Evolutionary conservation across 1,140 invertebrate genomes (phyloP).

Genomic region (Nasonia longicornis): DNA sequence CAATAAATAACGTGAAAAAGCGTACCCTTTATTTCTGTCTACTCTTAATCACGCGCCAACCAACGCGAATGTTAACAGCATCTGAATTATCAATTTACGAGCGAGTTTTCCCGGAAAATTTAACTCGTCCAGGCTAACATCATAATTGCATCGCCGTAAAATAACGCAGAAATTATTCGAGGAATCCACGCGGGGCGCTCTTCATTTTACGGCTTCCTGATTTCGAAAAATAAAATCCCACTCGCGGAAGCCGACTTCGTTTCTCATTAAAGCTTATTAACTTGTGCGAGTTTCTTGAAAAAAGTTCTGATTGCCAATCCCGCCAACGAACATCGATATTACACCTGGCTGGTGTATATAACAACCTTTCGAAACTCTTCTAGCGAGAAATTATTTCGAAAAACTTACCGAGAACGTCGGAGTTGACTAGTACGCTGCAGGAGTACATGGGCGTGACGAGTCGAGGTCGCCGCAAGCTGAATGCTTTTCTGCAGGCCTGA

Average conservation of each 20-base stretch:
- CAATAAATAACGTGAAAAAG: constrained; percentile 54
- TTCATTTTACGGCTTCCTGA: not conserved
- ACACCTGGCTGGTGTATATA: too few species aligned
- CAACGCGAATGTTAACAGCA: not conserved
- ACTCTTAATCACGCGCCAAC: not conserved
- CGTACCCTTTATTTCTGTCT: constrained; percentile 2
- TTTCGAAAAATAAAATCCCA: not conserved
- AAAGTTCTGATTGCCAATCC: too few species aligned
- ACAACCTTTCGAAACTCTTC: not conserved
- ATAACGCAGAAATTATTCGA: not conserved
- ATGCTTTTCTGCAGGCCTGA: constrained; percentile 88
- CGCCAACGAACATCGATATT: too few species aligned
- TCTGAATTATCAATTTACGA: not conserved
- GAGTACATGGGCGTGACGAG: constrained; percentile 97
- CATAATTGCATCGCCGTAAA: not conserved
- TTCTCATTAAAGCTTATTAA: too few species aligned
- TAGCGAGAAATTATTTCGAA: constrained; percentile 24
- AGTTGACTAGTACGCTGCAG: constrained; percentile 92
- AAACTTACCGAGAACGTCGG: constrained; percentile 91
- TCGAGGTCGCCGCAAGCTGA: constrained; percentile 90
- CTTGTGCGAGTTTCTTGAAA: too few species aligned
- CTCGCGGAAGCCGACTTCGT: too few species aligned
- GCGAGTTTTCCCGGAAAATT: not conserved
- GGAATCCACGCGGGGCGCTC: not conserved
- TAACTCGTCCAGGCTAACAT: too few species aligned